Evolutionary conservation across 2,113 vertebrate species (phyloP), one percentile per base, ranked within the genome.

Genomic region (Trachemys scripta): DNA sequence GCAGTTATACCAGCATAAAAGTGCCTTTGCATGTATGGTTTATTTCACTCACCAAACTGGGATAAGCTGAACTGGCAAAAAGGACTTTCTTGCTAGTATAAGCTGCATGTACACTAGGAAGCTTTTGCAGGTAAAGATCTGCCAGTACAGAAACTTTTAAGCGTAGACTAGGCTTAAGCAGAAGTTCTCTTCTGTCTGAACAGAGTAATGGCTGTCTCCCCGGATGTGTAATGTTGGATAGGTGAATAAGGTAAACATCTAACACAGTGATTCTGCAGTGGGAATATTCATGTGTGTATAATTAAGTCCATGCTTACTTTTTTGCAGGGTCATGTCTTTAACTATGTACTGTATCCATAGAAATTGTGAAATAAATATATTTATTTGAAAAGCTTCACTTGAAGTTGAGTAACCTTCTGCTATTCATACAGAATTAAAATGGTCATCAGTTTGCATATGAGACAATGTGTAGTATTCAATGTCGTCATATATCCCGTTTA

Each of bases 11-110:
- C 92, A 83, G 76, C 84, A 89, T 82, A 80, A 79, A 93, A 94
- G 75, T 69, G 38, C 78, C 96, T 92, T 93, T 92, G 85, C 90
- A 83, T 84, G 65, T 92, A 85, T 89, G 93, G 84, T 91, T 88
- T 87, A 29, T 96, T 85, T 93, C 57, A 49, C 20, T 3, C 93
- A 75, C 89, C 79, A 51, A 81, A 92, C 93, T 59, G 80, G 31
- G 90, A n/a, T 54, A 72, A 38, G 19, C 65, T 72, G 35, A 20
- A 72, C 35, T 72, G 65, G n/a, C 82, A 85, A 82, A 82, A 97
- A 81, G 91, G 65, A 87, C 31, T 97, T 94, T 96, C 65, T 72
- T 95, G 94, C 88, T 97, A 87, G 90, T 94, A 94, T 85, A 89
- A 92, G 94, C 72, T 96, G 72, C 95, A 9, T 92, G 95, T 95